phyloP scores from a whole-genome alignment of 2,888 invertebrate genomes.

The Cyrtodaria siliqua region DNA sequence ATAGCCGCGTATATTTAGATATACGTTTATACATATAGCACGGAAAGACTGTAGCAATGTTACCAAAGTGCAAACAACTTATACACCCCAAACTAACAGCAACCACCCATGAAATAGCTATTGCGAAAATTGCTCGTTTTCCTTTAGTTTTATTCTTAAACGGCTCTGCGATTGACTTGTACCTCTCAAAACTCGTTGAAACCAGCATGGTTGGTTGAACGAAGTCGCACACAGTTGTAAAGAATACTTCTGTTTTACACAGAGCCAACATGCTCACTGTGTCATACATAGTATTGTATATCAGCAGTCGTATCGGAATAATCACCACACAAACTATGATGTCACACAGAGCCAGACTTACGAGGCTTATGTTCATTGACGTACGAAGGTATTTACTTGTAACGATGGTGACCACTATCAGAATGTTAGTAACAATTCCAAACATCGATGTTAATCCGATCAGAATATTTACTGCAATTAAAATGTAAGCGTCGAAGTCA shows the following conservation, averaged over 20 bases:
- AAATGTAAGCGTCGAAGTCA: too few species aligned
- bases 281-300: slow-evolving; percentile 28
- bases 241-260: slow-evolving; percentile 62
- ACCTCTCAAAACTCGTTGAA: slow-evolving; percentile 75
- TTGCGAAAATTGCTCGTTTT: slow-evolving; percentile 43
- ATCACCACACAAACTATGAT: slow-evolving; percentile 64
- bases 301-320: slow-evolving; percentile 62
- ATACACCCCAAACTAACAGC: slow-evolving; percentile 38
- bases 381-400: slow-evolving; percentile 60
- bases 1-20: slow-evolving; percentile 5
- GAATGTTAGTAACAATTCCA: slow-evolving; percentile 10
- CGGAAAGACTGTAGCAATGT: slow-evolving; percentile 54
- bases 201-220: slow-evolving; percentile 71
- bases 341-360: slow-evolving; percentile 64
- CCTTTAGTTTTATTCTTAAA: slow-evolving; percentile 64
- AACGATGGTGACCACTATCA: slow-evolving; percentile 31
- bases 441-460: background rate
- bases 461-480: too few species aligned
- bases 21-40: slow-evolving; percentile 29
- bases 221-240: slow-evolving; percentile 66
- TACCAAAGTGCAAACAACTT: slow-evolving; percentile 42
- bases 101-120: slow-evolving; percentile 52
- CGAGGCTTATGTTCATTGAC: slow-evolving; percentile 68
- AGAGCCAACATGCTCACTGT: slow-evolving; percentile 6
- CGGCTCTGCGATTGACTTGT: slow-evolving; percentile 75